A percentile compares a stretch with the other conserved stretches of the same genome.
phyloP scores from a whole-genome alignment of 2,113 vertebrate species.

The Ardeotis arabs region DNA sequence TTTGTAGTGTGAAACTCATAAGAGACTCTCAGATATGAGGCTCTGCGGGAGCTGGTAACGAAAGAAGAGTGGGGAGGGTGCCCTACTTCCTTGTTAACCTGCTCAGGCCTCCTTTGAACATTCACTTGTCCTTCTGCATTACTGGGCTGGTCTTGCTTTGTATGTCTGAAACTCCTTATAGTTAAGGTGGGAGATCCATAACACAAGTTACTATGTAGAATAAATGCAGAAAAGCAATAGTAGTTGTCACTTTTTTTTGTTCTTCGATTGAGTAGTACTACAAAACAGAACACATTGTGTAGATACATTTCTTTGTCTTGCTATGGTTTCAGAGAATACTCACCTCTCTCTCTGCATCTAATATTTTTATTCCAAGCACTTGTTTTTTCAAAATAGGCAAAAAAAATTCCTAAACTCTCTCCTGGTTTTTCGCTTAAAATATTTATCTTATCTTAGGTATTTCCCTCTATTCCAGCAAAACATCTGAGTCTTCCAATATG shows the following conservation, averaged over 20 bases:
- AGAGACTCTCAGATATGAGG: accelerated
- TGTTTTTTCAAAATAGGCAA: background rate
- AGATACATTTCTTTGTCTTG: background rate
- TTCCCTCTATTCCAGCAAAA: background rate
- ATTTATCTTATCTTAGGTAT: background rate
- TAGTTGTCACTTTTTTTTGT: background rate
- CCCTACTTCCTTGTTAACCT: background rate
- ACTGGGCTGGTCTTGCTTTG: background rate
- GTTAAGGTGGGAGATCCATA: background rate
- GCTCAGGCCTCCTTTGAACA: background rate
- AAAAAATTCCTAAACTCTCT: background rate
- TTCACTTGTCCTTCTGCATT: background rate
- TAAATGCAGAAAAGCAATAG: background rate
- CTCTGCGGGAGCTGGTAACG: background rate
- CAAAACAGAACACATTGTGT: background rate
- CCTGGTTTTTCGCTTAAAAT: background rate
- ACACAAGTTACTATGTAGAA: background rate
- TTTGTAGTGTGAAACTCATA: background rate
- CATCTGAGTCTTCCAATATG: background rate
- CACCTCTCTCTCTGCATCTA: background rate
- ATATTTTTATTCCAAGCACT: background rate
- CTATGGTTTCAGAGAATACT: background rate
- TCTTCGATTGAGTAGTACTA: background rate
- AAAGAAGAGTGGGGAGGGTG: background rate
- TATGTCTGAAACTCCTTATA: background rate